Evolutionary conservation across 2,888 invertebrate species (phyloP), one percentile per base, ranked within the genome.

Genomic region (Helicoverpa assulta): DNA sequence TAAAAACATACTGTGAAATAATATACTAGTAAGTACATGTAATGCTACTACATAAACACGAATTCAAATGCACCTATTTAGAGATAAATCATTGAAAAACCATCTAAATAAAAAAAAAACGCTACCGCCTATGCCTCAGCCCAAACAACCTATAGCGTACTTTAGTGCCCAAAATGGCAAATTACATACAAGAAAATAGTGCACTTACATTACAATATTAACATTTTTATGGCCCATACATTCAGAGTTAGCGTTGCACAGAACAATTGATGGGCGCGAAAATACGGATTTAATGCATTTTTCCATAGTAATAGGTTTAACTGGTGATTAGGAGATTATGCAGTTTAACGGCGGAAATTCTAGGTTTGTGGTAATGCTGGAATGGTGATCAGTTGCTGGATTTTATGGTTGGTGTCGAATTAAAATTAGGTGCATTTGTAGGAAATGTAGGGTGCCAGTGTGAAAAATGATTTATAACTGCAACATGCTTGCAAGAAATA

Each of bases 221-320:
- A 94, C 95, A 95, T 95, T 93, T 95, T 95, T 94, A 95, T 94
- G 91, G 94, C 88, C 18, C 81, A 93, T 95, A 94, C 92, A 93
- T 95, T 91, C 82, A 80, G 86, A 87, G 88, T 87, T 90, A 91
- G 86, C 90, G 93, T 87, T 88, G 87, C 86, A 76, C 84, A 74
- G 81, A 73, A 86, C 89, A 94, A 94, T 94, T 93, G 94, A 95
- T 94, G 92, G 90, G 67, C 79, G 81, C 85, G 84, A 82, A 84
- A 90, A 94, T 93, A 90, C 87, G 85, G 84, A 86, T 91, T 92
- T 92, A 92, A 91, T 91, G 89, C 82, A 87, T 90, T 87, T 89
- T 83, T 80, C 86, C 81, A 81, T 76, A 85, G 83, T 86, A 87
- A 86, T 87, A 83, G 82, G 84, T 84, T 85, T 78, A 80, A 83